Conservation (phyloP, 53 echinoderm and acorn worm genomes). For the Arbacia lixula region DNA sequence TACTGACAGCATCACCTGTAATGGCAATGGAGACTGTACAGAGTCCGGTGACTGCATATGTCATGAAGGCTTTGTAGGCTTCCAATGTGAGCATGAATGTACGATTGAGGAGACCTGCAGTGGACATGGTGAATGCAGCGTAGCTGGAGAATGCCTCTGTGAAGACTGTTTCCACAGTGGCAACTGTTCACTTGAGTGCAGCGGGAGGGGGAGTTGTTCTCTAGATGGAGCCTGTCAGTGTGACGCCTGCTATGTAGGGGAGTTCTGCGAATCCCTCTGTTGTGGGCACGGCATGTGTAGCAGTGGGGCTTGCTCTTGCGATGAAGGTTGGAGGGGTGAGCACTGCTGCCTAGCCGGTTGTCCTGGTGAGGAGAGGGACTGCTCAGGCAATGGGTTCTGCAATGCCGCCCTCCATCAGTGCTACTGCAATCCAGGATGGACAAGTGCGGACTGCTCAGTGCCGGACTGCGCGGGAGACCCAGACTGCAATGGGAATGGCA, state of each 20-base stretch:
- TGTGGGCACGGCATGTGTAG: slow-evolving; percentile 74
- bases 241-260: slow-evolving; percentile 77
- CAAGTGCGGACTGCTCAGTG: slow-evolving; percentile 66
- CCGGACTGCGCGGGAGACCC: slow-evolving; percentile 93
- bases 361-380: slow-evolving; percentile 77
- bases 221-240: slow-evolving; percentile 67
- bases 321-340: slow-evolving; percentile 80
- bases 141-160: slow-evolving; percentile 79
- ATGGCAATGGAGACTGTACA: slow-evolving; percentile 70
- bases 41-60: slow-evolving; percentile 78
- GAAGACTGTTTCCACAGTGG: slow-evolving; percentile 76
- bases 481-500: slow-evolving; percentile 78
- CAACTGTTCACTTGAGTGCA: slow-evolving; percentile 71
- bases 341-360: slow-evolving; percentile 81
- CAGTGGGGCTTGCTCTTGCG: slow-evolving; percentile 69
- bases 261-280: slow-evolving; percentile 82
- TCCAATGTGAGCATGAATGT: slow-evolving; percentile 84
- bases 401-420: slow-evolving; percentile 83
- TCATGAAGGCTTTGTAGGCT: slow-evolving; percentile 79
- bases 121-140: slow-evolving; percentile 80
- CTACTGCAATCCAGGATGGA: slow-evolving; percentile 91
- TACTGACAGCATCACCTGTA: slow-evolving; percentile 62
- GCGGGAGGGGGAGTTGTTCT: slow-evolving; percentile 68
- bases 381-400: slow-evolving; percentile 91
- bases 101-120: slow-evolving; percentile 66